phyloP scores from a whole-genome alignment of 1,140 invertebrate species.

The Drosophila nikananu region DNA sequence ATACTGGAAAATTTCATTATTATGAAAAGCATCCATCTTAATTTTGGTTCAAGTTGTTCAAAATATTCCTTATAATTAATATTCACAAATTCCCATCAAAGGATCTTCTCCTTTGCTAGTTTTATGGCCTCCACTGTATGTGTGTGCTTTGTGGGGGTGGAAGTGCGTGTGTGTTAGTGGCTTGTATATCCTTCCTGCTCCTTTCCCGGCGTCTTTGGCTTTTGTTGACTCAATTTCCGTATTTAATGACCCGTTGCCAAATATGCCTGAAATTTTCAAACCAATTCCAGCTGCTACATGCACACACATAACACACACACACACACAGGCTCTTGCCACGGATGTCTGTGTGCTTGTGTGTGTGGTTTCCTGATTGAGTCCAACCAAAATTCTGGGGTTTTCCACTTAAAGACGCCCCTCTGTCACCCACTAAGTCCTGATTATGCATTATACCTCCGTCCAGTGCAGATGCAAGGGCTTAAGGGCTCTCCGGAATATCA shows the following conservation, averaged over 20 bases:
- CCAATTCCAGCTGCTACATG: conserved; percentile 50
- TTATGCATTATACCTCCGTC: conserved; percentile 23
- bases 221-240: conserved; percentile 84
- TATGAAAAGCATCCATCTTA: too few species aligned
- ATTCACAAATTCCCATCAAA: background rate
- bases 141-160: conserved; percentile 23
- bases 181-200: conserved; percentile 69
- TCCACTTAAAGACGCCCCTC: conserved; percentile 15
- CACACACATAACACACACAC: conserved; percentile 11
- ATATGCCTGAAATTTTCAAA: conserved; percentile 75
- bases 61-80: background rate
- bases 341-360: conserved; percentile 1
- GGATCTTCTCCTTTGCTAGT: background rate
- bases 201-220: conserved; percentile 70
- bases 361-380: conserved; percentile 58
- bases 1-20: too few species aligned
- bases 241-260: conserved; percentile 84
- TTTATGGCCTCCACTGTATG: conserved; percentile 6
- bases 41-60: background rate
- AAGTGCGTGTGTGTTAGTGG: conserved; percentile 55
- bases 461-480: conserved; percentile 28
- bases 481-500: conserved; percentile 50
- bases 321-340: background rate
- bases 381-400: conserved; percentile 19
- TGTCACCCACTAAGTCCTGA: conserved; percentile 15